These are phyloP conservation scores for Lydus trimaculatus DNA, from an alignment of 2,888 invertebrate species.

Conservation along the genomic window DNA sequence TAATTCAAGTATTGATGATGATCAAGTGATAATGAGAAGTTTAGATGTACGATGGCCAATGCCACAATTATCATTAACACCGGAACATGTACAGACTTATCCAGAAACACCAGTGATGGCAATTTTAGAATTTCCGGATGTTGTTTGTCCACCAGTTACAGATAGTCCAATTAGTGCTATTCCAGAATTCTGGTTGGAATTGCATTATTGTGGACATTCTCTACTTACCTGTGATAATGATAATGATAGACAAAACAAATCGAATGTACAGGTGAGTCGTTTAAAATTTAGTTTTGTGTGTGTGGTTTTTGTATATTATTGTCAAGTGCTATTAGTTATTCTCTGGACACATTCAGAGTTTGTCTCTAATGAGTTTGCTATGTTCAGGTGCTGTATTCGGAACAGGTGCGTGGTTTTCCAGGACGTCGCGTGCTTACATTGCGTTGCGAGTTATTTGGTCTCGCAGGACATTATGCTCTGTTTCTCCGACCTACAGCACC, in stretches of 20 bases:
- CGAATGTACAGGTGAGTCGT: conserved; percentile 60
- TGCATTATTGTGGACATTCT: conserved; percentile 82
- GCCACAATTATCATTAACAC: conserved; percentile 73
- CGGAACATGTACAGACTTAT: conserved; percentile 80
- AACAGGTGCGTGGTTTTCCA: conserved; percentile 78
- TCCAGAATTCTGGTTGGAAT: conserved; percentile 78
- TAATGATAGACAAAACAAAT: conserved; percentile 54
- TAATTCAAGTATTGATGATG: conserved; percentile 30
- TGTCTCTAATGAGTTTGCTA: conserved; percentile 33
- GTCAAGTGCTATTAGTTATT: neutral
- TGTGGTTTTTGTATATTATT: neutral
- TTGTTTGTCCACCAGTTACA: conserved; percentile 71
- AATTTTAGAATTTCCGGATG: conserved; percentile 76
- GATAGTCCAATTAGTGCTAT: conserved; percentile 63
- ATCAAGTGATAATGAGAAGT: conserved; percentile 61
- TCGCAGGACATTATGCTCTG: conserved; percentile 83
- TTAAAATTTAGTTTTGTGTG: neutral
- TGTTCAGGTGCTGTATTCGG: conserved; percentile 74
- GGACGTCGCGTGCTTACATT: conserved; percentile 73
- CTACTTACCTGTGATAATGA: conserved; percentile 73
- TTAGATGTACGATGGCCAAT: conserved; percentile 86
- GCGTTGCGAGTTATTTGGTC: conserved; percentile 81
- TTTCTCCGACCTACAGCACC: conserved; percentile 73
- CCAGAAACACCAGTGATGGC: conserved; percentile 78
- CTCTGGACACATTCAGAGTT: conserved; percentile 5